A percentile compares a stretch with the other conserved stretches of the same genome.
Evolutionary conservation across 2,113 vertebrate species (phyloP).

Genomic region (Atrichornis clamosus): DNA sequence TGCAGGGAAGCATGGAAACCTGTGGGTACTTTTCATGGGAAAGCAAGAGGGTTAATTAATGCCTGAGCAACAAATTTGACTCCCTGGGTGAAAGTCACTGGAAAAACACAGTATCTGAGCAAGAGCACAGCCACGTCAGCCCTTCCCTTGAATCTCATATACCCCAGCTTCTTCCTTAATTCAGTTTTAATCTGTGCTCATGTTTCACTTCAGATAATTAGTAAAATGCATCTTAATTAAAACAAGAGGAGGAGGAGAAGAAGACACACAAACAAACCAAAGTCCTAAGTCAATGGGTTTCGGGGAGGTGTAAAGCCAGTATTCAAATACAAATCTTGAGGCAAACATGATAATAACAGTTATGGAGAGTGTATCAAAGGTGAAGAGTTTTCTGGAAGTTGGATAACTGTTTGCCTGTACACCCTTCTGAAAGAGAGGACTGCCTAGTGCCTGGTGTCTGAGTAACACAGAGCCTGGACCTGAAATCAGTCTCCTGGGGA

Average conservation of each 20-base stretch:
- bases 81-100: not conserved
- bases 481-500: not conserved
- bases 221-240: conserved; percentile 11
- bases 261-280: not conserved
- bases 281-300: not conserved
- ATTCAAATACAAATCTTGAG: not conserved
- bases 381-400: not conserved
- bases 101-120: not conserved
- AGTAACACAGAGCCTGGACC: not conserved
- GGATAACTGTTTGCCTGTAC: not conserved
- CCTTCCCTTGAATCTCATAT: not conserved
- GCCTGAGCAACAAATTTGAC: not conserved
- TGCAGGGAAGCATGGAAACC: not conserved
- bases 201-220: not conserved
- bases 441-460: not conserved
- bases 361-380: not conserved
- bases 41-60: not conserved
- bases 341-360: not conserved
- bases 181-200: not conserved
- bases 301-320: not conserved
- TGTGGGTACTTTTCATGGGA: not conserved
- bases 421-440: not conserved
- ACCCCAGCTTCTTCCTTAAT: not conserved
- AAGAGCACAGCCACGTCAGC: not conserved
- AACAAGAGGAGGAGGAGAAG: not conserved